Conservation (phyloP, 2,888 invertebrate genomes). For the Agonopterix alstromeriana region DNA sequence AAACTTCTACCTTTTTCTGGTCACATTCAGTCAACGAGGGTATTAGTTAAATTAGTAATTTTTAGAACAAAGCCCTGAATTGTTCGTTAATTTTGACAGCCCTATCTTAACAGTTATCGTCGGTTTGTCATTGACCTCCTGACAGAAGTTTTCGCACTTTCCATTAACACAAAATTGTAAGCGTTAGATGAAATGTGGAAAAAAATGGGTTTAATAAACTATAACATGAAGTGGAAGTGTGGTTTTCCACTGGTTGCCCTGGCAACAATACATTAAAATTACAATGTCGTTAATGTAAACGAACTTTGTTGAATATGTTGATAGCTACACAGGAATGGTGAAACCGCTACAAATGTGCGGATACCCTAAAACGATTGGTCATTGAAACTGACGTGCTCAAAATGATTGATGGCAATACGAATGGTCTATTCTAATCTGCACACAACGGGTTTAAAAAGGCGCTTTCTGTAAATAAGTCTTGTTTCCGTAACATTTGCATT, state of each 20-base stretch:
- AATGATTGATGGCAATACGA: conserved; percentile 24
- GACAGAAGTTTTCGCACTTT: conserved; percentile 32
- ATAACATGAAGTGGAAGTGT: not conserved
- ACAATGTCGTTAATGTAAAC: not conserved
- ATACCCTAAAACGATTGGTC: not conserved
- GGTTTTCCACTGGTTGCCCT: not conserved
- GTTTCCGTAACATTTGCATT: conserved; percentile 42
- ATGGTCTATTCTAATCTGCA: conserved; percentile 18
- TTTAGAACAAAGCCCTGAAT: not conserved
- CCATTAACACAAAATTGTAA: conserved; percentile 20
- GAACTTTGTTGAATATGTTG: no score
- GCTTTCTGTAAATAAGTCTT: conserved; percentile 24
- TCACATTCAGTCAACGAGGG: conserved; percentile 19
- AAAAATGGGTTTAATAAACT: not conserved
- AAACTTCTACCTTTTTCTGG: conserved; percentile 8
- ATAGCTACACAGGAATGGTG: no score
- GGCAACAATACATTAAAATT: not conserved
- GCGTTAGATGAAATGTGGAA: conserved; percentile 7
- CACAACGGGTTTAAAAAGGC: conserved; percentile 14
- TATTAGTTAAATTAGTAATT: conserved; percentile 6
- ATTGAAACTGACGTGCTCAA: not conserved
- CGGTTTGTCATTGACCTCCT: conserved; percentile 37
- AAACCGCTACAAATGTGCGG: not conserved
- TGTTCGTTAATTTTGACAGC: conserved; percentile 17
- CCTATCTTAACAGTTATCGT: conserved; percentile 20